Evolutionary conservation across 1,140 invertebrate genomes (phyloP), one percentile per base, ranked within the genome.

Genomic region (Zaprionus kolodkinae): DNA sequence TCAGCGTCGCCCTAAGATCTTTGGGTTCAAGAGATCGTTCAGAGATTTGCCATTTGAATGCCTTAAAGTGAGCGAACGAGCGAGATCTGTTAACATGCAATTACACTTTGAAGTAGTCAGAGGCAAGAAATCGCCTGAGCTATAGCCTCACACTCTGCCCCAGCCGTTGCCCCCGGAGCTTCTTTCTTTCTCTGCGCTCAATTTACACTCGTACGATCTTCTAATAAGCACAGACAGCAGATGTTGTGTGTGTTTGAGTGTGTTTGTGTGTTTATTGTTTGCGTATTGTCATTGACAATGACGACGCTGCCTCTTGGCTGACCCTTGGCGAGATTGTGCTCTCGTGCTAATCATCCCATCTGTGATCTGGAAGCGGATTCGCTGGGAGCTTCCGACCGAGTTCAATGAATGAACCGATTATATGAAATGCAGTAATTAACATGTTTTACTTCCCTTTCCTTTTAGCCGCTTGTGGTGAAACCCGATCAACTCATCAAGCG

Each of bases 401-500:
- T 81, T 85, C 82, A 85, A 78, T 72, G 81, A 66, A 77, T 85
- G 45, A 50, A 40, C 38, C 30, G 38, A 68, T 40, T 69, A 40
- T 48, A 56, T 9, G 33, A 7, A 52, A 40, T 15, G 27, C 25
- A 54, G 38, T 35, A 60, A 67, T 72, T 76, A 56, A 21, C 50
- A 52, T 65, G 1, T 45, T 48, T 40, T 13, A 59, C 60, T 69
- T 61, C 21, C 35, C 63, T 61, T 56, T 33, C 57, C 55, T 72
- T 93, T 63, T 43, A 97, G 96, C 95, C 95, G 93, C 93, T 99
- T 59, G 99, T 99, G 6, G 98, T 99, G 4, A 99, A 99, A 93
- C 99, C 99, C 0, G 99, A 99, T 94, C 99, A 99, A 93, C 94
- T 99, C 91, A 99, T 99, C 85, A 99, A 99, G 93, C 94, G 99